Base-by-base conservation (phyloP, 92 coral and sea anemone genomes). In the Parazoanthus atlanticus region DNA sequence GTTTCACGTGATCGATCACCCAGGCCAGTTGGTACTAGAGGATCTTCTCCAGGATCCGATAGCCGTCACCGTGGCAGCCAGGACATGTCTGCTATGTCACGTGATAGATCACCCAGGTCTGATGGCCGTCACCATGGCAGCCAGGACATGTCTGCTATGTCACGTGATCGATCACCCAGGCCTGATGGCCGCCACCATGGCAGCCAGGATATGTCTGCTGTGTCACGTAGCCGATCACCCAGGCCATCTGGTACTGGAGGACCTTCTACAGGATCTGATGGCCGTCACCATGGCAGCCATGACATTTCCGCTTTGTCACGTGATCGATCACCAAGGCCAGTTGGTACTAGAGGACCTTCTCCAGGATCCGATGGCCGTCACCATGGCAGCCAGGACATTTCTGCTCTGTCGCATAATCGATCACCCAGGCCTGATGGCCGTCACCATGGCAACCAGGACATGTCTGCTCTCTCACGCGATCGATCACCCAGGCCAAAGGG, bases 401-500 rank as follows among this genome's bases (percentile, higher is more conserved):
- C 87, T 0, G 25, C 78, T 28, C 0, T 16, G 31, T 84, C 87
- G n/a, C 78, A 78, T 70, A 25, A 52, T 70, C 76, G 87, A 43
- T 84, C 87, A 40, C 87, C 87, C 5, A 70, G 87, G 49, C 78
- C 56, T 13, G 56, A 49, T 49, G 17, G 56, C 56, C 56, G 17
- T 13, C 56, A 49, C 3, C 56, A 49, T 13, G 56, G 56, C 56
- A 43, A 8, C 49, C 49, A 43, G 12, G 49, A 43, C 8, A 8
- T 71, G 38, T 9, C 76, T 8, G 19, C 77, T 28, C 38, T 36
- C 38, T 36, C 87, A 41, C 78, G 87, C 43, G 40, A 54, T 43
- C 76, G 87, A 43, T 84, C 87, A 28, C 87, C 87, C 12, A 71
- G 87, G 49, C 78, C 87, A 70, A 16, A 80, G 84, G 47, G 84